Conservation (phyloP, 2,888 invertebrate genomes). For the Dryadula phaetusa region DNA sequence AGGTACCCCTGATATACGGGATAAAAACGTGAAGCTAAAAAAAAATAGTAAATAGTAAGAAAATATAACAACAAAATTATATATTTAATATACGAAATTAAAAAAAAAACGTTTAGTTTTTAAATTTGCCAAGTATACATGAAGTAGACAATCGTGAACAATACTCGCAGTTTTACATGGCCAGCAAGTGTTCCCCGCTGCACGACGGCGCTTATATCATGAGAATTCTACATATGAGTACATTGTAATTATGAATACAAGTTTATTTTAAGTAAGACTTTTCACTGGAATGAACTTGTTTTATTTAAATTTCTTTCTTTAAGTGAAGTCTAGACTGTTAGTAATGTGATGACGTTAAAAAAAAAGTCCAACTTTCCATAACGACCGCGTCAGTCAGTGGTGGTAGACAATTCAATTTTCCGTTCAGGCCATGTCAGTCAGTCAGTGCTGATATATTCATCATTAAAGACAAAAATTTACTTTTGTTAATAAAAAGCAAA, state of each 20-base stretch:
- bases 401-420: too few species aligned
- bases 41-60: too few species aligned
- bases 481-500: too few species aligned
- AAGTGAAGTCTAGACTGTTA: not conserved
- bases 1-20: too few species aligned
- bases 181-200: slow-evolving; percentile 12
- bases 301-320: not conserved
- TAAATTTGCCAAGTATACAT: slow-evolving; percentile 2
- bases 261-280: not conserved
- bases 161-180: slow-evolving; percentile 6
- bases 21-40: too few species aligned
- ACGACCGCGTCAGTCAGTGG: too few species aligned
- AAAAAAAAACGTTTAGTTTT: not conserved
- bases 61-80: not conserved
- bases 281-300: not conserved
- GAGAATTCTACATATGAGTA: not conserved
- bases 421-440: too few species aligned
- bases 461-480: too few species aligned
- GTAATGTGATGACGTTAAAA: not conserved
- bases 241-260: slow-evolving; percentile 6
- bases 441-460: not conserved
- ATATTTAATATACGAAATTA: not conserved
- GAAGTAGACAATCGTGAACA: slow-evolving; percentile 10
- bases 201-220: not conserved
- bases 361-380: too few species aligned